Base-by-base conservation (phyloP, 2,113 vertebrate genomes). In the Forbesichthys papilliferus region DNA sequence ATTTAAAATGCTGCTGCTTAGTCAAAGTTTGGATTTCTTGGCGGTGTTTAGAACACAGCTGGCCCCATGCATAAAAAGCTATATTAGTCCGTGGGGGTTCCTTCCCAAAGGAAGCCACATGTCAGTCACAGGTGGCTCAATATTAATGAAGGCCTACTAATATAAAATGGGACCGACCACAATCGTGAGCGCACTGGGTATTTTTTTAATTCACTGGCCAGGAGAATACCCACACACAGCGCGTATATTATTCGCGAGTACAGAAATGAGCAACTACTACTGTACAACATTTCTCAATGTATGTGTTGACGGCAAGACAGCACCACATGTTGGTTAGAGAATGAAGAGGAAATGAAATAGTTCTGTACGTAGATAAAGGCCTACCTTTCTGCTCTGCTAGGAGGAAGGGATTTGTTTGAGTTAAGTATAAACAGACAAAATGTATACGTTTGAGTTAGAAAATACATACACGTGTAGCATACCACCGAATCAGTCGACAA, bases 281-380 rank as follows among this genome's bases (percentile, higher is more conserved):
- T 13, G 55, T 59, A 59, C 52, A 70, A 59, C 79, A 57, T 64
- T 14, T 58, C 18, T 47, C n/a, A 6, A 46, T 57, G 18, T 62
- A 61, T 55, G 69, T 46, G 47, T 13, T 20, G 48, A 68, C 68
- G 73, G 70, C 73, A 27, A 87, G 79, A 14, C 56, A 59, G 57
- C 77, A 68, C 82, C 86, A 87, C 87, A 89, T 86, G 89, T 86
- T 86, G 80, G 80, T 68, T 82, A 70, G 74, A 85, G 79, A 77
- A 87, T 84, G 86, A 89, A 76, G 70, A 87, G 84, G 87, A 88
- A 89, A 89, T 84, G 84, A 84, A 86, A 78, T 71, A 86, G 77
- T 87, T 75, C 70, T 68, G 69, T 78, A 82, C 84, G 83, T 69
- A 75, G 54, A 89, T 55, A 72, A 64, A 64, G 87, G 83, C 84